Evolutionary conservation across 1,140 invertebrate species (phyloP), one percentile per base, ranked within the genome.

Genomic region (Vanessa atalanta): DNA sequence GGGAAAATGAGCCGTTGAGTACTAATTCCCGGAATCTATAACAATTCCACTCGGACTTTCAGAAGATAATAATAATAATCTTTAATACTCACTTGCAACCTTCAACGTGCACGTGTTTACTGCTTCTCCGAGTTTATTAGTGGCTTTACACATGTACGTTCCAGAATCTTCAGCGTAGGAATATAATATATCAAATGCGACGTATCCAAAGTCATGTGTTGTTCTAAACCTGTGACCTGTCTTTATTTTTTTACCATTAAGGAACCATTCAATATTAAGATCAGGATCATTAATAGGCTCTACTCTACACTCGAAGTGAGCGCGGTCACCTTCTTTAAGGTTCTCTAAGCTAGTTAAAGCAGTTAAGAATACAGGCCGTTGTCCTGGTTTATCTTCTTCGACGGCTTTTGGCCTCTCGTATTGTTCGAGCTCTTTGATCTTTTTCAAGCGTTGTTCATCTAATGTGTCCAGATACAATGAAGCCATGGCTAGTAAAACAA

Each of bases 281-380:
- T 98, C 97, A 2, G 98, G 95, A 92, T 99, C 98, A 85, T 98
- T 99, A 75, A 99, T 97, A 13, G 98, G 99, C 83, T 99, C 97
- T 16, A 99, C 96, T 70, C 98, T 95, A 85, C 97, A 98, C 94
- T 99, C 99, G 77, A 99, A 95, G 93, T 99, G 98, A 77, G 97
- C 97, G 76, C 97, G 97, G 84, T 98, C 97, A 63, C 97, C 97
- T 94, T 99, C 98, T 88, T 97, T 97, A 13, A 98, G 87, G 87
- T 97, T 96, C 85, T 98, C 97, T 68, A 98, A 93, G 86, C 96
- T 98, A 76, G 95, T 96, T 2, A 98, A 93, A 48, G 97, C 96
- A 11, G 97, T 98, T 0, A 97, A 93, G 93, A 98, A 98, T 5
- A 97, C 95, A 76, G 97, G 97, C 88, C 97, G 96, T 87, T 98